Conservation (phyloP, 2,797 vertebrate genomes). For the Tangara arthus region DNA sequence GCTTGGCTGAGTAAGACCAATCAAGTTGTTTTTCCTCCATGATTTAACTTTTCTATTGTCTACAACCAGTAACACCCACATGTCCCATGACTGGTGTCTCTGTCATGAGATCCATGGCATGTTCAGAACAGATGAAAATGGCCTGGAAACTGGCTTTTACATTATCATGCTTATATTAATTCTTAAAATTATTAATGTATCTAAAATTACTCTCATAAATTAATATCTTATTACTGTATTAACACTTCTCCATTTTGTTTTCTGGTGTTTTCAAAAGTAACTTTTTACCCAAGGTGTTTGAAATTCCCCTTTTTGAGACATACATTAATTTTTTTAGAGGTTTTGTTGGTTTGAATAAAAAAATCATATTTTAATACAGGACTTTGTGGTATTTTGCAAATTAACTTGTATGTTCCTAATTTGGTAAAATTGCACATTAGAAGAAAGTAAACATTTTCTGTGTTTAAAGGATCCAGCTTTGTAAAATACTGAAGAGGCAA, state of each 20-base stretch:
- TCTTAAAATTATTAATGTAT: accelerated
- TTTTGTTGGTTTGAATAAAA: background rate
- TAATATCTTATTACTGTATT: background rate
- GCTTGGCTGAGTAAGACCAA: background rate
- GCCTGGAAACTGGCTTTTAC: background rate
- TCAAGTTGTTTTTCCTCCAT: background rate
- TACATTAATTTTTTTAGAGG: background rate
- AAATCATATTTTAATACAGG: background rate
- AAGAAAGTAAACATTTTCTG: background rate
- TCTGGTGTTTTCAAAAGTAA: background rate
- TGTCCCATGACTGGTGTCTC: background rate
- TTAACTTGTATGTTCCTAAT: background rate
- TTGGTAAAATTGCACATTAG: background rate
- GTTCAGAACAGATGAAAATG: background rate
- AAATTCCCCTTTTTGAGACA: background rate
- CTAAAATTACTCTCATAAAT: background rate
- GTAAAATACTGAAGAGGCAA: background rate
- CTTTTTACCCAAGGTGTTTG: background rate
- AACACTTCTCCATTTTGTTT: background rate
- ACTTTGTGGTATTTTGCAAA: background rate
- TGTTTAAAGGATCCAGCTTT: background rate
- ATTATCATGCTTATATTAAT: background rate
- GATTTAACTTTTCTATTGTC: background rate
- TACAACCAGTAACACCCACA: accelerated
- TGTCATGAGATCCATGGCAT: background rate